These are phyloP conservation scores for Chunga burmeisteri DNA, from an alignment of 2,113 vertebrate genomes.

Conservation along the genomic window DNA sequence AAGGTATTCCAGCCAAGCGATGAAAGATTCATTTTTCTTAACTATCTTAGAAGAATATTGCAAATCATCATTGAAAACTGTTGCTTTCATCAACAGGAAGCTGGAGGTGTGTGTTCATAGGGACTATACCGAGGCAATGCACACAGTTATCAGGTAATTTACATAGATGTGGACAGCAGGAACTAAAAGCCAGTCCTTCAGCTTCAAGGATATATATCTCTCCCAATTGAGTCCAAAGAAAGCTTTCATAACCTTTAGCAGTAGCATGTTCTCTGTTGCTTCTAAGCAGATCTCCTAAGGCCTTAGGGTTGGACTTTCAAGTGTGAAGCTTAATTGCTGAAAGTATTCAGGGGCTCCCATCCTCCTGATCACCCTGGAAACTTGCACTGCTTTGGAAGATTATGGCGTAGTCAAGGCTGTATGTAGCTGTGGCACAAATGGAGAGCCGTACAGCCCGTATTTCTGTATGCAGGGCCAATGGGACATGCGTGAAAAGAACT, in stretches of 20 bases:
- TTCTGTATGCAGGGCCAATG: neutral
- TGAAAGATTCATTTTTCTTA: neutral
- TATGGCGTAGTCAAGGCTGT: neutral
- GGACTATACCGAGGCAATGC: neutral
- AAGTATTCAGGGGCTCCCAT: neutral
- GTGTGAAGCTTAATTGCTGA: neutral
- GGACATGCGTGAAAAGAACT: neutral
- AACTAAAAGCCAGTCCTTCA: neutral
- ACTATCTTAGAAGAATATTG: neutral
- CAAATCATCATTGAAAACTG: neutral
- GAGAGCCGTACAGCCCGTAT: accelerated
- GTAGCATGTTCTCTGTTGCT: neutral
- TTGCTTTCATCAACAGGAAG: neutral
- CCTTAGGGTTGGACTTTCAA: neutral
- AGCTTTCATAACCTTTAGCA: neutral
- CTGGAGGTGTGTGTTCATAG: neutral
- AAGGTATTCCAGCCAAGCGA: neutral
- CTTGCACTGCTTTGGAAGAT: neutral
- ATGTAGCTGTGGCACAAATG: neutral
- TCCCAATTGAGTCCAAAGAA: neutral
- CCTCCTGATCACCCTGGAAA: neutral
- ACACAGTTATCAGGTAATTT: neutral
- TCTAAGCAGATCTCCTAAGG: neutral
- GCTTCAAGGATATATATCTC: neutral
- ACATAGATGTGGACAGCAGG: neutral